Percentiles rank a stretch among this genome's conserved stretches.
These are phyloP conservation scores for Eleutherodactylus coqui DNA, from an alignment of 2,797 vertebrate species.

Conservation along the genomic window DNA sequence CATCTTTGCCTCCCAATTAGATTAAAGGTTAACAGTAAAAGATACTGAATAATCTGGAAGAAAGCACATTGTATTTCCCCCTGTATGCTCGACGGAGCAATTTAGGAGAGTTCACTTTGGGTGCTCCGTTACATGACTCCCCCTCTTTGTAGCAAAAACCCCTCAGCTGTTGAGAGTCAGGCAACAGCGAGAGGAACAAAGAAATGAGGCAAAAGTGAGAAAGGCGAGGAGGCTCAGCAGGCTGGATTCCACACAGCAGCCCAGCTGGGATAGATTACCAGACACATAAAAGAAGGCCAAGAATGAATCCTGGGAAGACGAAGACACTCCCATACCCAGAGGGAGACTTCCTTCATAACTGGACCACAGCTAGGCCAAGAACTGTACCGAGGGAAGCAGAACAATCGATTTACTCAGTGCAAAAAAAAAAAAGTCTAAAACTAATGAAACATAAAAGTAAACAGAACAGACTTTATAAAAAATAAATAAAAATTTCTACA, in stretches of 20 bases:
- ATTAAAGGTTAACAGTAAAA: neutral
- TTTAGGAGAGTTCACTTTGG: slow-evolving; percentile 29
- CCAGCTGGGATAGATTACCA: slow-evolving; percentile 64
- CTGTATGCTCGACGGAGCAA: neutral
- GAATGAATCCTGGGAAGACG: slow-evolving; percentile 62
- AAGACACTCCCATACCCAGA: slow-evolving; percentile 61
- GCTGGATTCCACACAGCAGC: slow-evolving; percentile 61
- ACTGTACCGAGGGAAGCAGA: slow-evolving; percentile 4
- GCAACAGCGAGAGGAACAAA: slow-evolving; percentile 59
- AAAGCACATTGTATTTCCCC: neutral
- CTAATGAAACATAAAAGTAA: slow-evolving; percentile 21
- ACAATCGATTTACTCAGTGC: slow-evolving; percentile 3
- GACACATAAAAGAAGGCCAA: slow-evolving; percentile 63
- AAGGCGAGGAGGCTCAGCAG: slow-evolving; percentile 53
- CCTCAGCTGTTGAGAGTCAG: slow-evolving; percentile 61
- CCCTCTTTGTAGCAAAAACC: slow-evolving; percentile 1
- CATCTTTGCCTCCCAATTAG: neutral
- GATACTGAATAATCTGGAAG: neutral
- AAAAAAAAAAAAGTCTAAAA: neutral
- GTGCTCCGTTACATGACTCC: slow-evolving; percentile 19
- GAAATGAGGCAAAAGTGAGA: slow-evolving; percentile 52
- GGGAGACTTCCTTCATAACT: slow-evolving; percentile 59
- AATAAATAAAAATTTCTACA: too few relatives aligned
- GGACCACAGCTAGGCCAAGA: slow-evolving; percentile 51
- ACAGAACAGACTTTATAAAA: neutral